Evolutionary conservation across 1,140 invertebrate genomes (phyloP), one percentile per base, ranked within the genome.

Genomic region (Prorops nasuta): DNA sequence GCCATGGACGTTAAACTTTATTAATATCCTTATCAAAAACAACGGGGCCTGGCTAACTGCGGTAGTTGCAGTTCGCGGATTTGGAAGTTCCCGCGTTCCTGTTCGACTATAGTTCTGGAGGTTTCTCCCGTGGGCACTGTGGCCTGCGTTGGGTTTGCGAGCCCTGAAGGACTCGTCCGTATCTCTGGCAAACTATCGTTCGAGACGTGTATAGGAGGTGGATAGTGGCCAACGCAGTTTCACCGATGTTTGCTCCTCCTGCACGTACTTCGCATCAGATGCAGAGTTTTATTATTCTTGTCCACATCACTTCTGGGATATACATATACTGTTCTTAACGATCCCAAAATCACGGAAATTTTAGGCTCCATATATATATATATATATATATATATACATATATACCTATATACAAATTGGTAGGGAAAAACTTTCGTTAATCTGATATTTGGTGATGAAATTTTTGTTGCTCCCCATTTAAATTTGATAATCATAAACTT

Each of bases 21-120:
- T 71, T 69, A 70, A 72, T 71, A 67, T 69, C 67, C 64, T 69
- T 72, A 70, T 68, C 63, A 69, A 70, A 71, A 69, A 61, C 66
- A 61, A 58, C 57, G 41, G 54, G 16, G 37, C 50, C 49, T 44
- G 44, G 54, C 54, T 62, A 67, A 68, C 64, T 60, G 53, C 57
- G 55, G 55, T 64, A 63, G 61, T 60, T 64, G 50, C 53, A 62
- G 54, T 65, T 65, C 43, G 43, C 38, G 41, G 58, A 66, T 60
- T 66, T 53, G 54, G 39, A 58, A 67, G 63, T 66, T 68, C 47
- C 24, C 14, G 21, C 50, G 43, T 45, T 57, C 46, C 40, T 53
- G 60, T 58, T 63, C 56, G 47, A 58, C 49, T 41, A 44, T 64
- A 60, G 63, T 63, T 68, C 50, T 35, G 17, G 45, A 44, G 56